A percentile compares a stretch with the other conserved stretches of the same genome.
These are phyloP conservation scores for Acanthaster planci DNA, from an alignment of 35 echinoderm and acorn worm species.

Conservation along the genomic window DNA sequence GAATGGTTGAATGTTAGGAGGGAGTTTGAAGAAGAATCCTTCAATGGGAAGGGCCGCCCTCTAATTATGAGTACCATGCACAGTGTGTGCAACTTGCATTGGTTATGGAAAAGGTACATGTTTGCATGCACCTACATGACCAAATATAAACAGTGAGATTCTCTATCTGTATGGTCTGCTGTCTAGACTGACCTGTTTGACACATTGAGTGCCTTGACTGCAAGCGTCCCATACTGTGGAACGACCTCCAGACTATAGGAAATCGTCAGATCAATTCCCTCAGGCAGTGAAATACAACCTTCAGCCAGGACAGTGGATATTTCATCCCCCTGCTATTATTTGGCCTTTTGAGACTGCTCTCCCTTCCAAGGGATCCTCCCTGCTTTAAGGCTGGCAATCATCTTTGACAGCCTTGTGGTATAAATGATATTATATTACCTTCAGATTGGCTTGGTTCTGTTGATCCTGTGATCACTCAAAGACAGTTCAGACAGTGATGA, in stretches of 20 bases:
- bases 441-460: neutral
- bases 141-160: no score
- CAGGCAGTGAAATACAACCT: slow-evolving; percentile 19
- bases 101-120: no score
- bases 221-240: neutral
- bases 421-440: neutral
- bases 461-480: neutral
- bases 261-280: neutral
- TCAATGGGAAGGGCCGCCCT: no score
- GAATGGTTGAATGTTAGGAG: neutral
- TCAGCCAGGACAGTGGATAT: neutral
- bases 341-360: neutral
- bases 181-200: no score
- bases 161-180: no score
- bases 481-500: neutral
- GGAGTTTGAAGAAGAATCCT: neutral
- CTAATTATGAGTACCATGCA: no score
- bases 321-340: neutral
- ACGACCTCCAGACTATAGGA: slow-evolving; percentile 15
- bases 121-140: no score
- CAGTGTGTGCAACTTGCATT: no score
- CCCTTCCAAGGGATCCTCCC: neutral
- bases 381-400: no score
- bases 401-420: neutral
- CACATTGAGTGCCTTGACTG: neutral